phyloP scores from a whole-genome alignment of 2,888 invertebrate genomes.

The Apotomis turbidana region DNA sequence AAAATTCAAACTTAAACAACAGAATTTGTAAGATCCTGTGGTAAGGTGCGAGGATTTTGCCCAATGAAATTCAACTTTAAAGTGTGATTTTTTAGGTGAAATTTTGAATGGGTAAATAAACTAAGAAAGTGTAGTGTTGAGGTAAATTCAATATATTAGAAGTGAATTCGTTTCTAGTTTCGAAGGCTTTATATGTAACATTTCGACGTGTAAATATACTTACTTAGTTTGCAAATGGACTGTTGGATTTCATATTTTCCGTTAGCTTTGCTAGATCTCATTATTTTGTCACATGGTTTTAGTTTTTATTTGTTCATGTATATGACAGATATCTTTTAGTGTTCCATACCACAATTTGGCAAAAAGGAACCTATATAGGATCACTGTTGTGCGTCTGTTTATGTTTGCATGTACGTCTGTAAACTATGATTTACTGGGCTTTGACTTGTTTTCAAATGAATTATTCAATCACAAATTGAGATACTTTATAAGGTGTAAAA shows the following conservation, averaged over 20 bases:
- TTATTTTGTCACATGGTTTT: constrained; percentile 8
- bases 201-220: constrained; percentile 44
- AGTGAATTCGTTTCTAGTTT: constrained; percentile 45
- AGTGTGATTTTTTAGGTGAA: not conserved
- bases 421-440: too few relatives aligned
- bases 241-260: constrained; percentile 39
- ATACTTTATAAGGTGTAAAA: too few relatives aligned
- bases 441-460: too few relatives aligned
- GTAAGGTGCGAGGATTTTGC: constrained; percentile 6
- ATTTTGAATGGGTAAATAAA: constrained; percentile 13
- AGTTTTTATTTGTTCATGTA: too few relatives aligned
- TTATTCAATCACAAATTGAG: too few relatives aligned
- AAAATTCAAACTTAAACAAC: constrained; percentile 10
- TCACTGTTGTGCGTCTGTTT: too few relatives aligned
- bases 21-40: constrained; percentile 13
- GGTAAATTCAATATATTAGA: constrained; percentile 53
- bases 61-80: constrained; percentile 11
- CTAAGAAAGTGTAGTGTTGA: constrained; percentile 46
- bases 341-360: too few relatives aligned
- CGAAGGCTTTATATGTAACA: constrained; percentile 41
- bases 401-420: too few relatives aligned
- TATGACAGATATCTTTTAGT: too few relatives aligned
- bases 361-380: too few relatives aligned
- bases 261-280: constrained; percentile 6
- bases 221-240: constrained; percentile 41